phyloP scores from a whole-genome alignment of 2,888 invertebrate species.

The Ganaspis brasiliensis region DNA sequence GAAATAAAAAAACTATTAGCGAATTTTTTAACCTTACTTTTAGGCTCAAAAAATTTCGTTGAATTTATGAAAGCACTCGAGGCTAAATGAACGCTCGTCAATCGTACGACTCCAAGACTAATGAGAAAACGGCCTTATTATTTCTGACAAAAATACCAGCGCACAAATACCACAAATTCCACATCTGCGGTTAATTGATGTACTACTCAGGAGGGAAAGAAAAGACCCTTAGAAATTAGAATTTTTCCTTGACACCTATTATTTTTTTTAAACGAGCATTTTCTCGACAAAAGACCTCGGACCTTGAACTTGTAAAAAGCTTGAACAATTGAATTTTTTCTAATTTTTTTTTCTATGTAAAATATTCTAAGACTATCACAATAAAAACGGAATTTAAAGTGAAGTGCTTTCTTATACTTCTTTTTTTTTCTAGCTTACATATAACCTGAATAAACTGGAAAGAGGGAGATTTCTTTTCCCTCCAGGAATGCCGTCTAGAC shows the following conservation, averaged over 20 bases:
- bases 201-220: not conserved
- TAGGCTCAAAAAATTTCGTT: too few species aligned
- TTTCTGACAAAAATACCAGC: slow-evolving; percentile 12
- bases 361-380: not conserved
- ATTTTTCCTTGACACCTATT: slow-evolving; percentile 8
- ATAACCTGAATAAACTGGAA: not conserved
- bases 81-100: not conserved
- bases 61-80: not conserved
- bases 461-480: slow-evolving; percentile 24
- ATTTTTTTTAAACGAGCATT: not conserved
- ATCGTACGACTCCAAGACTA: not conserved
- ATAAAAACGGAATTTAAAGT: slow-evolving; percentile 9
- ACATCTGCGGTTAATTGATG: slow-evolving; percentile 7
- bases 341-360: not conserved
- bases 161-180: slow-evolving; percentile 1
- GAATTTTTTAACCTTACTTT: too few species aligned
- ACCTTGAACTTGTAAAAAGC: not conserved
- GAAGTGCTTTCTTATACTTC: slow-evolving; percentile 14
- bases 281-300: too few species aligned
- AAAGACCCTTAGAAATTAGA: not conserved
- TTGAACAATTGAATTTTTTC: not conserved
- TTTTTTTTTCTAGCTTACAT: slow-evolving; percentile 22
- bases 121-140: slow-evolving; percentile 17
- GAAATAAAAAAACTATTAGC: too few species aligned
- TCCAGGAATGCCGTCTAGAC: slow-evolving; percentile 27